Conservation (phyloP, 2,888 invertebrate species). For the Bursaphelenchus okinawaensis region DNA sequence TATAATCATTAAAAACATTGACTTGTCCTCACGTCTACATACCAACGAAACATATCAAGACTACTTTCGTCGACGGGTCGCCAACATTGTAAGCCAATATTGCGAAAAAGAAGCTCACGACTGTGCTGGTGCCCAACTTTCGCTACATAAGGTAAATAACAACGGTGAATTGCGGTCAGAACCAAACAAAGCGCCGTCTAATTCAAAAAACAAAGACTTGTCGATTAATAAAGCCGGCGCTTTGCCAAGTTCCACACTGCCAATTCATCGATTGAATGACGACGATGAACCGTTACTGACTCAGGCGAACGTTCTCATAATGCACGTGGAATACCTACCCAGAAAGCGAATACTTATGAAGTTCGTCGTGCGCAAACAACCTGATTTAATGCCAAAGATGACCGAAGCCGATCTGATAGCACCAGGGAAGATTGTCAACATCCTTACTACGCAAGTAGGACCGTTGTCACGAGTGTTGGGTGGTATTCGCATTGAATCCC, state of each 20-base stretch:
- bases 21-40: constrained; percentile 39
- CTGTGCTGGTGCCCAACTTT: constrained; percentile 39
- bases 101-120: constrained; percentile 49
- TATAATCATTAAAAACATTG: constrained; percentile 37
- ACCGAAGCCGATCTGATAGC: constrained; percentile 22
- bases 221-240: constrained; percentile 21
- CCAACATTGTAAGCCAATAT: constrained; percentile 45
- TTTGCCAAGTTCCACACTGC: constrained; percentile 23
- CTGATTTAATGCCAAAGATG: background rate
- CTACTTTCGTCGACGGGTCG: constrained; percentile 52
- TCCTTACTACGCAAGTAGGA: constrained; percentile 34
- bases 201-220: background rate
- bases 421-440: constrained; percentile 39
- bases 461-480: constrained; percentile 53
- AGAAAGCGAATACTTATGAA: constrained; percentile 41
- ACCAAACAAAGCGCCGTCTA: background rate
- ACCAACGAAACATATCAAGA: constrained; percentile 46
- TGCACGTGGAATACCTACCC: constrained; percentile 38
- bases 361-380: constrained; percentile 41
- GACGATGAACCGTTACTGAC: constrained; percentile 40
- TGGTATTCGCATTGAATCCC: constrained; percentile 42
- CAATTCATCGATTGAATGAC: constrained; percentile 29
- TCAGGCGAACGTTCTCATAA: constrained; percentile 50
- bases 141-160: background rate
- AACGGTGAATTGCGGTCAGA: background rate